Base-by-base conservation (phyloP, 2,797 vertebrate species). In the Poecilia wingei region DNA sequence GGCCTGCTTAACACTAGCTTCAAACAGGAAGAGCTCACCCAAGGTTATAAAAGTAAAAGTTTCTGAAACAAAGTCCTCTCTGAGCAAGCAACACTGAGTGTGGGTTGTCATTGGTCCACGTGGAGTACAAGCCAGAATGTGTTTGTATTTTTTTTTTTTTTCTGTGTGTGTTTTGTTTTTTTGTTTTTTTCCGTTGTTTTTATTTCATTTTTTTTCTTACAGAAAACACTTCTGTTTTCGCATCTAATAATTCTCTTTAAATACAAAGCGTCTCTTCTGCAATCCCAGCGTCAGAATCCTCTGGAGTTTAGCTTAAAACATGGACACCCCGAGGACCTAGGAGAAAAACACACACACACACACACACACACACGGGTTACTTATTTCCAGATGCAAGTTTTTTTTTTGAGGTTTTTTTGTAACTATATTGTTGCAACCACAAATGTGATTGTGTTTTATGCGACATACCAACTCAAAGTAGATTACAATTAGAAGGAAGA, bases 51-150 rank as follows among this genome's bases (percentile, higher is more conserved):
- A 96, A 94, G 92, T 95, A 95, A 61, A 61, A 94, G 95, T 93
- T 94, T 95, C 94, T 93, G 92, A 95, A 95, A 95, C 93, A 94
- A 95, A 95, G 95, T 96, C 95, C 95, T 95, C 95, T 96, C 96
- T 97, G 95, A 97, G 97, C 97, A 97, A 97, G 97, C 96, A 98
- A 97, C 97, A 97, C 96, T 98, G 97, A 97, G 98, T 96, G 96
- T 97, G 96, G 97, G 97, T 97, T 95, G 96, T 97, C 97, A 96
- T 98, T 97, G 97, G 97, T 98, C 97, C 97, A 95, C 96, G 92
- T 95, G 94, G 94, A 95, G 93, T 89, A 98, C 96, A 96, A 97
- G 96, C 92, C 94, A 92, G 92, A 97, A 84, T 72, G 20, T 55
- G 68, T 61, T 87, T 46, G 28, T 91, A 92, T 97, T 96, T 96